phyloP scores from a whole-genome alignment of 2,888 invertebrate species.

The Platycheirus albimanus region DNA sequence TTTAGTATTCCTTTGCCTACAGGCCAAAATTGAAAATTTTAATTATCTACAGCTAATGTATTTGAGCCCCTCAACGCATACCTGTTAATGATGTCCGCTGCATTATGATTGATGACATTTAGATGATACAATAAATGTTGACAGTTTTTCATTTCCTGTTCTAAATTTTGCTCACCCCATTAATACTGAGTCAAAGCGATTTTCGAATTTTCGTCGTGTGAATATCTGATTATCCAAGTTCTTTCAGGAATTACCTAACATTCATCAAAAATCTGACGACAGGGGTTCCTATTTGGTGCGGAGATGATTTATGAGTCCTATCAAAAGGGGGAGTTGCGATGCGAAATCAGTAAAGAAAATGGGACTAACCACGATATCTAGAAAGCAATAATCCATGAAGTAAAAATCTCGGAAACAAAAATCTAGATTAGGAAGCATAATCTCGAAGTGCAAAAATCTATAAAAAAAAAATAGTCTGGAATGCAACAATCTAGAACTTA shows the following conservation, averaged over 20 bases:
- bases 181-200: neutral
- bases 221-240: constrained; percentile 8
- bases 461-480: no score
- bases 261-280: neutral
- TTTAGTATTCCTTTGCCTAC: no score
- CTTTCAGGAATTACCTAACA: neutral
- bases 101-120: constrained; percentile 65
- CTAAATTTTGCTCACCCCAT: constrained; percentile 1
- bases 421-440: no score
- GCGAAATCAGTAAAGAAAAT: constrained; percentile 31
- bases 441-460: no score
- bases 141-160: constrained; percentile 67
- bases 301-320: constrained; percentile 55
- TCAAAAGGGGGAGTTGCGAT: neutral
- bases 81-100: no score
- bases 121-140: constrained; percentile 13
- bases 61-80: neutral
- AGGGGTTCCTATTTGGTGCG: constrained; percentile 39
- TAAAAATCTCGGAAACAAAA: no score
- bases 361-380: no score
- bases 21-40: no score
- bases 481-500: no score
- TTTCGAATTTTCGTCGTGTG: constrained; percentile 3
- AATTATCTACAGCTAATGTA: constrained; percentile 32
- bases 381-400: no score